Evolutionary conservation across 2,113 vertebrate species (phyloP), one percentile per base, ranked within the genome.

Genomic region (Macquaria ambigua): DNA sequence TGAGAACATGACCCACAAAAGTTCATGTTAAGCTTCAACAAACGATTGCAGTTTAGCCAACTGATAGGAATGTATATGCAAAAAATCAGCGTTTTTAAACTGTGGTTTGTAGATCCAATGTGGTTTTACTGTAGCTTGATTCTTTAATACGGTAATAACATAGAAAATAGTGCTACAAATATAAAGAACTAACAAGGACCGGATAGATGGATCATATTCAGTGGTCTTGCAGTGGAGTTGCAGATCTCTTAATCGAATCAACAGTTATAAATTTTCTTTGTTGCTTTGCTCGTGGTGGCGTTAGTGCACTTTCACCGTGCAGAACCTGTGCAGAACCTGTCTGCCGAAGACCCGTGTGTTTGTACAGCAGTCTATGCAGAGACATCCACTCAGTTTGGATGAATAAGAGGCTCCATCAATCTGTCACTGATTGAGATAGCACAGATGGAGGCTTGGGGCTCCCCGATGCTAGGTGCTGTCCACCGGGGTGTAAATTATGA

Each of bases 401-500:
- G 93, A 95, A 96, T 93, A 93, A 93, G 93, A 93, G 93, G 77
- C 93, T 93, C 94, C 93, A 95, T 96, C 95, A 95, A 95, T 95
- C 95, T 94, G 91, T 95, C 95, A 95, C 90, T 95, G 95, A 94
- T 94, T 96, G 96, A 96, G 95, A 94, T 95, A 95, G 92, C 94
- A 94, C 95, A 96, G 95, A 95, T 94, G 95, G 94, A 93, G 94
- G 90, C 88, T 87, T 66, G 94, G 94, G 95, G 94, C 93, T 95
- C 95, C 95, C 93, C 92, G 90, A 95, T 96, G 95, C 95, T 95
- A 90, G 93, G 28, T 56, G 93, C 96, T 96, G 96, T 96, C 96
- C 96, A 87, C 96, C 92, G 68, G 94, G 92, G 90, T 95, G 93
- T 96, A 97, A 97, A 96, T 97, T 97, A 97, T 96, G 96, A 81